Evolutionary conservation across 2,113 vertebrate genomes (phyloP), one percentile per base, ranked within the genome.

Genomic region (Copsychus sechellarum): DNA sequence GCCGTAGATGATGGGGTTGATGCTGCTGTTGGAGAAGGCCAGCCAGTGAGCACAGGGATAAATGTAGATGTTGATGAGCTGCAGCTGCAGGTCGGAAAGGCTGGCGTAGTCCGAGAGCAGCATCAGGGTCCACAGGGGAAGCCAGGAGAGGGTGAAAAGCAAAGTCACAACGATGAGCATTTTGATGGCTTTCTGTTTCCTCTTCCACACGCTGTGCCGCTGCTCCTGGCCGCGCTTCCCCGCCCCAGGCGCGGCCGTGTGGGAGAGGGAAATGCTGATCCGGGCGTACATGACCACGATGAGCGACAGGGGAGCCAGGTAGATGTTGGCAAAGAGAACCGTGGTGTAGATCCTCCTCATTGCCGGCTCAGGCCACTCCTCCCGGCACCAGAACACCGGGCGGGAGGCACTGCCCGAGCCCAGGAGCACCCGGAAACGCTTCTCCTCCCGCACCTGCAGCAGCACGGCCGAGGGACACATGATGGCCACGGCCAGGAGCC

Each of bases 21-120:
- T 15, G 2, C 99, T 99, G 98, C 99, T 99, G 95, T 99, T 99
- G 95, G 98, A 99, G 88, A 99, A 99, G 28, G 99, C 99, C 22
- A 99, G 96, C 99, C 99, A 99, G 94, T 99, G 99, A 24, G 99
- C 99, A 2, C 99, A 98, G 25, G 99, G 99, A 29, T 99, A 99
- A 51, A 99, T 84, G n/a, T 99, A 99, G 61, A 99, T 98, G 94
- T 99, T 99, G 94, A 99, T 98, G 81, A 99, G 73, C 48, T 96
- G 94, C 79, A 99, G 88, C 79, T 99, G 98, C 8, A 88, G 72
- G 53, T 98, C 96, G 0, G 98, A 98, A 36, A 99, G 97, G 69
- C 97, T 97, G 45, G 98, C 97, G 0, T 99, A 99, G 96, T 99
- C 99, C 0, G 98, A 99, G 51, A 99, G 95, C 99, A 99, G 99